Base-by-base conservation (phyloP, 2,113 vertebrate species). In the Vulpes lagopus region DNA sequence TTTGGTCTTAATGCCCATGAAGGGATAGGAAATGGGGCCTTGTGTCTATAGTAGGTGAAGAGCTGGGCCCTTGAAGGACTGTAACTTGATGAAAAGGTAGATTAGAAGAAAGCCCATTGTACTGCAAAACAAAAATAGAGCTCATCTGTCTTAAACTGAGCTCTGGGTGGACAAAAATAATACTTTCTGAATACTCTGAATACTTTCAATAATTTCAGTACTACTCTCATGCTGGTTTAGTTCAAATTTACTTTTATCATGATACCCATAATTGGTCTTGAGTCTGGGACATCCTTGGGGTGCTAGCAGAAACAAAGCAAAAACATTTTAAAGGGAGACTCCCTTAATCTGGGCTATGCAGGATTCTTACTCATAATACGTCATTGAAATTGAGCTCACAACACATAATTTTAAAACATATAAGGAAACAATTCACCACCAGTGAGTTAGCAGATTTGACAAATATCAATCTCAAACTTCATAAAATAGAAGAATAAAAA, bases 341-440 rank as follows among this genome's bases (percentile, higher is more conserved):
- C 14, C 67, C 35, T 89, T 79, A 43, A 79, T 2, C 49, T 3
- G 59, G 57, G 25, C 57, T 64, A 38, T 25, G 32, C 35, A 79
- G 43, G 23, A 67, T 76, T 76, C 67, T 65, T 19, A 60, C 35
- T 82, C 51, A n/a, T 60, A n/a, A 76, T 55, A 8, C 0, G 51
- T 19, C n/a, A 71, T 19, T 67, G 32, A 94, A 82, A 82, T 23
- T 94, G 11, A 91, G 43, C n/a, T 88, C 43, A 88, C 5, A 17
- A 38, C 71, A 49, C 60, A 78, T 57, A 91, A 78, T 27, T 20
- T 83, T n/a, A 43, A 76, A 91, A 83, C 76, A 73, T 59, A 59
- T 64, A 96, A 69, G 17, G 53, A 91, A 87, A 91, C 12, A 71
- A 57, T 88, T 95, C 43, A 87, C 19, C 8, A 81, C 32, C 64